These are phyloP conservation scores for Troilus luridus DNA, from an alignment of 2,888 invertebrate genomes.

Conservation along the genomic window DNA sequence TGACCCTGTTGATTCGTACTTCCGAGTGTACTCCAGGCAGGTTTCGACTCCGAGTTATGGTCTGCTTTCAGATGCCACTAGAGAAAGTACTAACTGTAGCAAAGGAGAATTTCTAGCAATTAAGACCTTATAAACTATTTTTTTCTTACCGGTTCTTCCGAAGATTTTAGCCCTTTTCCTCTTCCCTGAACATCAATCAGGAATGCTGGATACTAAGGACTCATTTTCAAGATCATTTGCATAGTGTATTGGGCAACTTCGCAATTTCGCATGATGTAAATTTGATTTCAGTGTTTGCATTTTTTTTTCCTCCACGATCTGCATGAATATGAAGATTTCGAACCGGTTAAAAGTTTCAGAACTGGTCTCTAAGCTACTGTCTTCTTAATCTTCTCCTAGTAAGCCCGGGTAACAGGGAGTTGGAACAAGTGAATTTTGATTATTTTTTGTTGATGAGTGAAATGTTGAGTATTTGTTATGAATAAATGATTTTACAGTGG, in stretches of 20 bases:
- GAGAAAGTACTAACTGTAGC: constrained; percentile 13
- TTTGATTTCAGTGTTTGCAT: no score
- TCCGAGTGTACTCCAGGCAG: neutral
- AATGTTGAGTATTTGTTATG: no score
- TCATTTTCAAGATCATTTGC: neutral
- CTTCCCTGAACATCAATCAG: neutral
- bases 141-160: neutral
- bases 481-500: no score
- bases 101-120: constrained; percentile 13
- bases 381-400: no score
- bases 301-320: no score
- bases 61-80: constrained; percentile 26
- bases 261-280: no score
- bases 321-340: no score
- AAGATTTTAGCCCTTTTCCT: neutral
- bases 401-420: no score
- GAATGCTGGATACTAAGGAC: neutral
- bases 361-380: no score
- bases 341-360: no score
- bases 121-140: neutral
- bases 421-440: no score
- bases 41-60: constrained; percentile 11
- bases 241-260: neutral
- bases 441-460: no score
- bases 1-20: neutral